Conservation (phyloP, 2,888 invertebrate species). For the Lathronympha strigana region DNA sequence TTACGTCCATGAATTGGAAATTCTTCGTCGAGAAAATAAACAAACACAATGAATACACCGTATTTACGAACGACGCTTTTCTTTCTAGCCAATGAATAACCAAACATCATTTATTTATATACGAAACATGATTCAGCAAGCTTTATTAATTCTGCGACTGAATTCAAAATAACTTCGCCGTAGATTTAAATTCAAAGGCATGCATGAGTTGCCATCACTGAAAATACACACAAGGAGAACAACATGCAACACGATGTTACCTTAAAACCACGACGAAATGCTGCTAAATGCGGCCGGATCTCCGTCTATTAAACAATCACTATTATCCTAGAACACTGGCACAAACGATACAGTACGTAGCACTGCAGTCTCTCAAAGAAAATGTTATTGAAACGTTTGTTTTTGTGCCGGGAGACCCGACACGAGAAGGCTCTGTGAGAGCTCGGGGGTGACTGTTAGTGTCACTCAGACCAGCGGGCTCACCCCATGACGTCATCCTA, state of each 20-base stretch:
- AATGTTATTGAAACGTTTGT: slow-evolving; percentile 64
- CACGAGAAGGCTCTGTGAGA: slow-evolving; percentile 66
- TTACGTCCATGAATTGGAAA: neutral
- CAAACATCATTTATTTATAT: neutral
- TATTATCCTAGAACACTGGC: slow-evolving; percentile 50
- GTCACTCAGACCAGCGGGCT: slow-evolving; percentile 77
- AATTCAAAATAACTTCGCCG: slow-evolving; percentile 11
- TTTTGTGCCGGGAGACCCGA: slow-evolving; percentile 60
- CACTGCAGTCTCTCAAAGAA: slow-evolving; percentile 56
- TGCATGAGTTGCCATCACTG: slow-evolving; percentile 64
- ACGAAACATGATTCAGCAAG: slow-evolving; percentile 16
- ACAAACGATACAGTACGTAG: slow-evolving; percentile 43
- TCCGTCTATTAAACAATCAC: slow-evolving; percentile 22
- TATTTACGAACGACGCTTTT: neutral
- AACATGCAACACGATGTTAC: slow-evolving; percentile 62
- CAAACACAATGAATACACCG: neutral
- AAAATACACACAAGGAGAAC: slow-evolving; percentile 62
- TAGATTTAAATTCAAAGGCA: slow-evolving; percentile 51
- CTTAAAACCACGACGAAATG: slow-evolving; percentile 45
- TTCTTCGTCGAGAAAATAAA: neutral
- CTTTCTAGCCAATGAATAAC: neutral
- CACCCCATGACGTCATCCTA: slow-evolving; percentile 83
- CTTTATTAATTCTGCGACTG: slow-evolving; percentile 4
- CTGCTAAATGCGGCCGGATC: neutral
- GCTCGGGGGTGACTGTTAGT: slow-evolving; percentile 81